Conservation (phyloP, 2,888 invertebrate species). For the Acanthoscelides obtectus region DNA sequence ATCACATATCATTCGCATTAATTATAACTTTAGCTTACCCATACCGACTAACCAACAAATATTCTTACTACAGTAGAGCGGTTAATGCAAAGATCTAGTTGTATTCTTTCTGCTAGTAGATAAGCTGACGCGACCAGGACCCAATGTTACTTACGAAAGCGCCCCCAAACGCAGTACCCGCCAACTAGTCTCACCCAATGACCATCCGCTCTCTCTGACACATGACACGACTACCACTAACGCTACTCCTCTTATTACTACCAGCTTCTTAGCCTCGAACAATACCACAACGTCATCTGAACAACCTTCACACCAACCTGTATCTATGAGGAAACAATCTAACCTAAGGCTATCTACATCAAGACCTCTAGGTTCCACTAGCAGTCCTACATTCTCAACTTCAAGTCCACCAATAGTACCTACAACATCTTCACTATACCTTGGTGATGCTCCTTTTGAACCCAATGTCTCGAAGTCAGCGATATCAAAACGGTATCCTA, state of each 20-base stretch:
- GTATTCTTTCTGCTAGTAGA: conserved; percentile 30
- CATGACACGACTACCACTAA: conserved; percentile 7
- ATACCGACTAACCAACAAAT: conserved; percentile 18
- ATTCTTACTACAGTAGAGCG: conserved; percentile 33
- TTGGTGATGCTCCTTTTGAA: too few relatives aligned
- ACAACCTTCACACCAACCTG: not conserved
- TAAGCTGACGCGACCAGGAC: conserved; percentile 30
- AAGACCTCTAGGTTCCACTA: too few relatives aligned
- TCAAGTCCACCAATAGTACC: not conserved
- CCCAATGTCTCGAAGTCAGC: too few relatives aligned
- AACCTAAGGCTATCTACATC: too few relatives aligned
- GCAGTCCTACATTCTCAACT: not conserved
- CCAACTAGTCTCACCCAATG: not conserved
- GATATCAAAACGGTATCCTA: too few relatives aligned
- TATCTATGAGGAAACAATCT: not conserved
- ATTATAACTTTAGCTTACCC: conserved; percentile 5
- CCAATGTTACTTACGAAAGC: conserved; percentile 42
- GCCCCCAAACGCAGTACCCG: conserved; percentile 37
- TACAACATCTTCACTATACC: not conserved
- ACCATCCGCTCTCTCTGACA: conserved; percentile 5
- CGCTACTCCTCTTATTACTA: not conserved
- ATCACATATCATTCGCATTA: conserved; percentile 25
- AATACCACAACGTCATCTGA: not conserved
- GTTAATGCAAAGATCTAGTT: conserved; percentile 31
- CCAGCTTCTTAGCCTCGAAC: not conserved